These are phyloP conservation scores for Callimorpha dominula DNA, from an alignment of 2,888 invertebrate species.

Conservation along the genomic window DNA sequence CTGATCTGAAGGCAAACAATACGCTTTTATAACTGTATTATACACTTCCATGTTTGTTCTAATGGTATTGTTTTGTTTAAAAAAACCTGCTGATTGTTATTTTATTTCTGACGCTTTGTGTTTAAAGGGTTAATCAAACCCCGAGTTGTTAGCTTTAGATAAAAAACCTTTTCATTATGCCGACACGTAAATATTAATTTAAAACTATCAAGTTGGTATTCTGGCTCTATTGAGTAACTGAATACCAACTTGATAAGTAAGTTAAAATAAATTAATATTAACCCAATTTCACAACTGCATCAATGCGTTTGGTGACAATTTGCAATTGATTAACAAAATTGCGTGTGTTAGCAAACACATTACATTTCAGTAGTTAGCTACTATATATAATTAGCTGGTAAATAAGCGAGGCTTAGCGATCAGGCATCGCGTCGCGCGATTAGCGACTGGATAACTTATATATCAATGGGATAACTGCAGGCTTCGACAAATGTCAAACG, in stretches of 20 bases:
- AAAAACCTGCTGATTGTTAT: slow-evolving; percentile 7
- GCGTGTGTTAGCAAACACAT: not conserved
- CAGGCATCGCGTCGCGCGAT: not conserved
- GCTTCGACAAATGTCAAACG: no score
- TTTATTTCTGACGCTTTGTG: not conserved
- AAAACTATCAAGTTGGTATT: no score
- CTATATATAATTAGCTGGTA: not conserved
- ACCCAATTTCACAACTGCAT: no score
- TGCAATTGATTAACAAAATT: no score
- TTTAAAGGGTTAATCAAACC: not conserved
- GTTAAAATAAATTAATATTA: no score
- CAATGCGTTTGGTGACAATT: no score
- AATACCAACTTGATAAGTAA: no score
- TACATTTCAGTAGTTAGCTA: not conserved
- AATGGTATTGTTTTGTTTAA: slow-evolving; percentile 33
- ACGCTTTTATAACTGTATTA: slow-evolving; percentile 58
- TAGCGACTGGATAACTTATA: not conserved
- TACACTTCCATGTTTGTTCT: slow-evolving; percentile 47
- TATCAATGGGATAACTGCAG: no score
- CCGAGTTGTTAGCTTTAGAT: not conserved
- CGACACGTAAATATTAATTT: no score
- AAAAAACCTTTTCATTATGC: not conserved
- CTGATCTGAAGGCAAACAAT: slow-evolving; percentile 61
- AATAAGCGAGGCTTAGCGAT: not conserved
- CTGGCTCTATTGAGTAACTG: no score